Percentiles rank a stretch among this genome's conserved stretches.
Conservation (phyloP, 2,113 vertebrate genomes). For the Tychaedon coryphoeus region DNA sequence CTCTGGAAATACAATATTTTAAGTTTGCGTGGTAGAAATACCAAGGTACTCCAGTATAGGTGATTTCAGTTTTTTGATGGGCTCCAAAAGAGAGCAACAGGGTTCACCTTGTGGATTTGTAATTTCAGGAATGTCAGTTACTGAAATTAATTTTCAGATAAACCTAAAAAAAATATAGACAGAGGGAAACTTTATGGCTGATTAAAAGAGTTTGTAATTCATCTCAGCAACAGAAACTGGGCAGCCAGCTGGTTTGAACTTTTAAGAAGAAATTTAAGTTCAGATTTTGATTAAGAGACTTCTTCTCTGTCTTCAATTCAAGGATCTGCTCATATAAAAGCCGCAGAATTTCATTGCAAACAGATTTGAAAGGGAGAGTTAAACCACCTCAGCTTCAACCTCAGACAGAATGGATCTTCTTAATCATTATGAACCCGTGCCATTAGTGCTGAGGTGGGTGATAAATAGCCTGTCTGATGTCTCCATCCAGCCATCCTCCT, state of each 20-base stretch:
- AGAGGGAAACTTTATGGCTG: background rate
- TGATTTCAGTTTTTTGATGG: background rate
- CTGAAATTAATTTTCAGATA: slow-evolving; percentile 17
- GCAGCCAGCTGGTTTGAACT: background rate
- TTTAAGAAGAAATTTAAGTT: background rate
- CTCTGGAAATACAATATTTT: background rate
- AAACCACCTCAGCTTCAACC: slow-evolving; percentile 12
- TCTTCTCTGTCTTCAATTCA: background rate
- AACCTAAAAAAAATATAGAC: background rate
- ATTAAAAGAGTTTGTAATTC: background rate
- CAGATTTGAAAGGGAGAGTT: background rate
- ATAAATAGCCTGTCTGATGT: background rate
- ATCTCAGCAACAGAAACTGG: background rate
- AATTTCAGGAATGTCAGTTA: background rate
- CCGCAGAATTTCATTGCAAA: background rate
- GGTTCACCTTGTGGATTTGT: background rate
- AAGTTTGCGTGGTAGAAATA: background rate
- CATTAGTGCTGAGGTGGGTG: background rate
- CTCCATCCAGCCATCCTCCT: background rate
- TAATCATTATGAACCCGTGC: background rate
- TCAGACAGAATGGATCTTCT: background rate
- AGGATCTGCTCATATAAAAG: background rate
- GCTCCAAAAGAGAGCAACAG: background rate
- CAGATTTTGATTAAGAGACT: background rate
- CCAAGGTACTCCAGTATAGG: background rate